phyloP scores from a whole-genome alignment of 2,113 vertebrate genomes.

The Petrocephalus microphthalmus region DNA sequence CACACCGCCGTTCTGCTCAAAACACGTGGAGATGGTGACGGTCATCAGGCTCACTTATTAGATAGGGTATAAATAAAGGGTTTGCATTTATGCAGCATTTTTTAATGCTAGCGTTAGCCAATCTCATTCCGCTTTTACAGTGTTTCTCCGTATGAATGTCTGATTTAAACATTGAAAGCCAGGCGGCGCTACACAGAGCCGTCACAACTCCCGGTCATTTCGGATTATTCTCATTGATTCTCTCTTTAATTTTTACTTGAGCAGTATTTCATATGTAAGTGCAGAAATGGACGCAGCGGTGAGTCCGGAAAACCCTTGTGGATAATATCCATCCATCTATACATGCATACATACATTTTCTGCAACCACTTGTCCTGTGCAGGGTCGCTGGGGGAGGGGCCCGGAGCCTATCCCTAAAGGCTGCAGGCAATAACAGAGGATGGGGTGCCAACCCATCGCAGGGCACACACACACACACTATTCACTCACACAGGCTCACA shows the following conservation, averaged over 20 bases:
- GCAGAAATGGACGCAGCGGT: neutral
- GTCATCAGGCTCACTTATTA: neutral
- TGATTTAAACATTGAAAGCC: neutral
- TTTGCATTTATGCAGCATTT: neutral
- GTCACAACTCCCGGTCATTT: neutral
- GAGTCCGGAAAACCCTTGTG: neutral
- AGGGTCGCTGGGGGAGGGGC: neutral
- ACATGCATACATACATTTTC: neutral
- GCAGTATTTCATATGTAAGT: neutral
- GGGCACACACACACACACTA: neutral
- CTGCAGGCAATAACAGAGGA: neutral
- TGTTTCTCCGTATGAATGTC: neutral
- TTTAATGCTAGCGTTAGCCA: too few relatives aligned
- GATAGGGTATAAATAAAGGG: neutral
- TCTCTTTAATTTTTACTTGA: neutral
- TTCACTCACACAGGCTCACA: too few relatives aligned
- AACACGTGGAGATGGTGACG: neutral
- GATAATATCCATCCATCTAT: neutral
- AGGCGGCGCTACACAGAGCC: neutral
- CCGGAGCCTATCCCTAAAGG: neutral
- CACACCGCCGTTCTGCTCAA: neutral
- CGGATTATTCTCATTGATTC: neutral
- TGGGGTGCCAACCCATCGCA: neutral
- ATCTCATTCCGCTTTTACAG: too few relatives aligned
- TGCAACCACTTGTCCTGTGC: neutral